Evolutionary conservation across 1,140 invertebrate species (phyloP).

Genomic region (Patella vulgata): DNA sequence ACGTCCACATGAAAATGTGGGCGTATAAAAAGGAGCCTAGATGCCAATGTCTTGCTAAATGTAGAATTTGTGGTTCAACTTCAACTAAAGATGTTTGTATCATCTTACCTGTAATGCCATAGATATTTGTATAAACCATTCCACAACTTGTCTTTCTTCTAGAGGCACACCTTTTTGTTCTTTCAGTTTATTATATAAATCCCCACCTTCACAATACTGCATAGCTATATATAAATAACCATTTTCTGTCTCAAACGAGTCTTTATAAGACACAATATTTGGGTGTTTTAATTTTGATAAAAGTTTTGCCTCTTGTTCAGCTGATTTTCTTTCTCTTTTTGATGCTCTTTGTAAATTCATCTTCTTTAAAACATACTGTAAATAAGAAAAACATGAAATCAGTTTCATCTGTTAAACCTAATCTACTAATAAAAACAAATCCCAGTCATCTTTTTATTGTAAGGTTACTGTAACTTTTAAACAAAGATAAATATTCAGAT

Average conservation of each 20-base stretch:
- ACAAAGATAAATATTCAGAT: neutral
- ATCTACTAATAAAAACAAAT: no score
- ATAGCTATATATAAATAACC: slow-evolving; percentile 70
- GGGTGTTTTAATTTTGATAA: slow-evolving; percentile 70
- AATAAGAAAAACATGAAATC: slow-evolving; percentile 17
- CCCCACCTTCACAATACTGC: slow-evolving; percentile 71
- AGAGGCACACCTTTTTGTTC: slow-evolving; percentile 64
- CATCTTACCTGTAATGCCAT: slow-evolving; percentile 68
- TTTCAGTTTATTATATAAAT: slow-evolving; percentile 69
- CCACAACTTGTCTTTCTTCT: slow-evolving; percentile 68
- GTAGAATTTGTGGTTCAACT: no score
- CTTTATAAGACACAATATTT: slow-evolving; percentile 71
- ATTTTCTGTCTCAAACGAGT: slow-evolving; percentile 68
- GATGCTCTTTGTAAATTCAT: slow-evolving; percentile 67
- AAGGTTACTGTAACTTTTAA: neutral
- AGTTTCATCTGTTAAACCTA: neutral
- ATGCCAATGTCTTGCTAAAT: no score
- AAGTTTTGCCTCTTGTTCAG: slow-evolving; percentile 69
- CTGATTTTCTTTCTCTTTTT: slow-evolving; percentile 65
- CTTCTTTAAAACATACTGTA: slow-evolving; percentile 70
- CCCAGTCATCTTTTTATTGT: neutral
- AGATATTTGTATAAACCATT: slow-evolving; percentile 72
- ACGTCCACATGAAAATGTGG: no score
- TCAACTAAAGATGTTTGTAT: neutral
- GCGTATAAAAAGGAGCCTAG: no score